These are phyloP conservation scores for Cervus canadensis DNA, from an alignment of 2,113 vertebrate species.

Conservation along the genomic window DNA sequence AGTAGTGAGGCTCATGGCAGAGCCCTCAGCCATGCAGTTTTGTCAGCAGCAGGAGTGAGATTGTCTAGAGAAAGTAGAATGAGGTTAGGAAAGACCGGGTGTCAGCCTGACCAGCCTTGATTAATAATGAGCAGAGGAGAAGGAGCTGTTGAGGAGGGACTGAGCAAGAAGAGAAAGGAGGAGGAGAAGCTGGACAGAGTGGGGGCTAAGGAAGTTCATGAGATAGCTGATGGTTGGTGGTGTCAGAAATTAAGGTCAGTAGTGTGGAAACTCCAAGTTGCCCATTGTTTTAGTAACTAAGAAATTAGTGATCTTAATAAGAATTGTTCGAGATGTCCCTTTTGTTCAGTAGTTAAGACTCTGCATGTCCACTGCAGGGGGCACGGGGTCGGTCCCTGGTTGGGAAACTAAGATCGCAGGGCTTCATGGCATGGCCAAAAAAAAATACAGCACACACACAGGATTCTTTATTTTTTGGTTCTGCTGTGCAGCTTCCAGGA, in stretches of 20 bases:
- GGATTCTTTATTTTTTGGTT: background rate
- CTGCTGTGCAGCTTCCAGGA: background rate
- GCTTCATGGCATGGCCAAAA: background rate
- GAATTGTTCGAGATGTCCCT: background rate
- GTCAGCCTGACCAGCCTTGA: background rate
- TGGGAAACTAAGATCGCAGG: background rate
- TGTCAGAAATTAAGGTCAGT: background rate
- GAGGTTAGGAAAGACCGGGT: background rate
- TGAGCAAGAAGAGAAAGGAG: background rate
- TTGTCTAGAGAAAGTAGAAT: background rate
- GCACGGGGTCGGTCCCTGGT: fast-evolving
- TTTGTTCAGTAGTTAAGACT: background rate
- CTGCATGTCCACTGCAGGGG: background rate
- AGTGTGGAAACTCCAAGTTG: background rate
- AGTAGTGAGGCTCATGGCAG: background rate
- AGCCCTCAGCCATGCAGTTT: background rate
- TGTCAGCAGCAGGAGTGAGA: background rate
- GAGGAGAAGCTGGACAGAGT: background rate
- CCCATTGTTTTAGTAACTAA: background rate
- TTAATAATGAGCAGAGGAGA: background rate
- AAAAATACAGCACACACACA: background rate
- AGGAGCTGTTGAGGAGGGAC: background rate
- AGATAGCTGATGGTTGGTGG: background rate
- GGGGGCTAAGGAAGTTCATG: background rate
- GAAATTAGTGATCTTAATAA: background rate